phyloP scores from a whole-genome alignment of 2,113 vertebrate genomes.

The Pomatostomus ruficeps region DNA sequence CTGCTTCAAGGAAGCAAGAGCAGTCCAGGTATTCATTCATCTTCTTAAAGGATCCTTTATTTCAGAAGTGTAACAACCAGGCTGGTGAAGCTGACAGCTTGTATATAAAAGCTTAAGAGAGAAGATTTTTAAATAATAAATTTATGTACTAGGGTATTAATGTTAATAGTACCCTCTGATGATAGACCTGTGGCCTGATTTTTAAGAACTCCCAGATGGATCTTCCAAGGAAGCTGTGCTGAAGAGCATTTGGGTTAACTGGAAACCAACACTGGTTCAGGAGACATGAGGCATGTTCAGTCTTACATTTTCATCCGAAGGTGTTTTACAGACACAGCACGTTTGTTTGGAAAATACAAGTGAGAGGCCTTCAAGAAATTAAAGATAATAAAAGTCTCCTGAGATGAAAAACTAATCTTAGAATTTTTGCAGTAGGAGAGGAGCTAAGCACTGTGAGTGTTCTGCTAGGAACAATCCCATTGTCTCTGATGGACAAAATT shows the following conservation, averaged over 20 bases:
- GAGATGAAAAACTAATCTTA: background rate
- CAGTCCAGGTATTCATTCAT: background rate
- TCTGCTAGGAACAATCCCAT: background rate
- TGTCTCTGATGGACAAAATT: background rate
- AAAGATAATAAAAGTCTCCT: background rate
- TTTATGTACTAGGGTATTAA: background rate
- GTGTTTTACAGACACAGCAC: background rate
- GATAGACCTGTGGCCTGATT: background rate
- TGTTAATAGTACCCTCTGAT: background rate
- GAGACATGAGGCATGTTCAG: background rate
- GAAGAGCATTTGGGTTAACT: background rate
- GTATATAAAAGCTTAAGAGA: background rate
- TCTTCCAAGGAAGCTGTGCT: background rate
- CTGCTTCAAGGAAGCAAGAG: background rate
- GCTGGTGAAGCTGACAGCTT: background rate
- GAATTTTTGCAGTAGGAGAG: background rate
- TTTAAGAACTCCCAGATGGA: background rate
- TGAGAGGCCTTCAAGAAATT: background rate
- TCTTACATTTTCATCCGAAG: background rate
- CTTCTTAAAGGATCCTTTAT: background rate
- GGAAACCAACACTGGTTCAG: background rate
- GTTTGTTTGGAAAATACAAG: background rate
- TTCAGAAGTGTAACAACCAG: background rate
- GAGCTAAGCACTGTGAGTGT: accelerated
- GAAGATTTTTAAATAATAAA: background rate